Evolutionary conservation across 2,888 invertebrate species (phyloP).

Genomic region (Piscicola geometra): DNA sequence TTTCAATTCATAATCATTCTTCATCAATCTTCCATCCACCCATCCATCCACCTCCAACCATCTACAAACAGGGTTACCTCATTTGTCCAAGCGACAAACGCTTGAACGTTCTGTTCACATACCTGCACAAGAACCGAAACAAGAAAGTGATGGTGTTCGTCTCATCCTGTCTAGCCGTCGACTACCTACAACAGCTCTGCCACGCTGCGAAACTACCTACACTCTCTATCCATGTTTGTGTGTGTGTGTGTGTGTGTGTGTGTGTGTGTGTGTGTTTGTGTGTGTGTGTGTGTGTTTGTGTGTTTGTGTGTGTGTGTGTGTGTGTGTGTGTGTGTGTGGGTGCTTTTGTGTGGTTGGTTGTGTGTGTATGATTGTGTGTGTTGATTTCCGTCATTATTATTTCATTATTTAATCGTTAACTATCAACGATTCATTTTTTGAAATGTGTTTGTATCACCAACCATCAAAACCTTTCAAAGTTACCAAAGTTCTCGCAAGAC

Average conservation of each 20-base stretch:
- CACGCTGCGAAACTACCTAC: slow-evolving; percentile 95
- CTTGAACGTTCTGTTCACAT: slow-evolving; percentile 87
- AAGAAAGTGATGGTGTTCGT: slow-evolving; percentile 93
- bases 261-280: too few species aligned
- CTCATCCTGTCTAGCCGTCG: slow-evolving; percentile 93
- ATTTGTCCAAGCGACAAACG: slow-evolving; percentile 91
- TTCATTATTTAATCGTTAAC: too few species aligned
- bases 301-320: too few species aligned
- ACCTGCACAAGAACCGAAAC: slow-evolving; percentile 88
- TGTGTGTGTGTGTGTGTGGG: too few species aligned
- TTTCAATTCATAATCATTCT: too few species aligned
- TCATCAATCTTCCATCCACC: too few species aligned
- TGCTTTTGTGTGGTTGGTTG: too few species aligned
- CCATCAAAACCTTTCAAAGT: background rate
- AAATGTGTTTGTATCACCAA: background rate
- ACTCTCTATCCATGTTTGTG: slow-evolving; percentile 84
- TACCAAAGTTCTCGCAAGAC: background rate
- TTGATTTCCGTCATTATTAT: too few species aligned
- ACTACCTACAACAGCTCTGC: slow-evolving; percentile 87
- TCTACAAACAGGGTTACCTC: slow-evolving; percentile 68
- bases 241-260: too few species aligned
- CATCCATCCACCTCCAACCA: slow-evolving; percentile 17
- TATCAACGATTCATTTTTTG: background rate
- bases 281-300: too few species aligned
- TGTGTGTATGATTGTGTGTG: too few species aligned